A percentile compares a stretch with the other conserved stretches of the same genome.
phyloP scores from a whole-genome alignment of 1,140 invertebrate species.

The Archivesica marissinica region DNA sequence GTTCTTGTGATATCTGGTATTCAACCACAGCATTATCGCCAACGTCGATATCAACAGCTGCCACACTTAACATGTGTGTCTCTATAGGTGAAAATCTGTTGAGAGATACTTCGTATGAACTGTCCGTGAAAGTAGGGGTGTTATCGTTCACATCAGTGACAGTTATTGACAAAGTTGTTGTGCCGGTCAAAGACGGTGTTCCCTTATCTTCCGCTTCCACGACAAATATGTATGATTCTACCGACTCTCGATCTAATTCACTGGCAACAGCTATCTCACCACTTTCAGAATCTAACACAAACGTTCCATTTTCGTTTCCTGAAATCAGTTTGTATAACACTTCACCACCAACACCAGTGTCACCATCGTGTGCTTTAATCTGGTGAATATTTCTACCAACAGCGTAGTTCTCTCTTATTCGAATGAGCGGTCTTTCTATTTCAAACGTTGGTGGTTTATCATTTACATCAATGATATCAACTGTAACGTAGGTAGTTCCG shows the following conservation, averaged over 20 bases:
- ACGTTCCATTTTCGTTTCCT: constrained; percentile 26
- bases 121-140: constrained; percentile 29
- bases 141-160: constrained; percentile 56
- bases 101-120: neutral
- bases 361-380: constrained; percentile 41
- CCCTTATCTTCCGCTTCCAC: constrained; percentile 49
- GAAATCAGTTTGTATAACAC: constrained; percentile 20
- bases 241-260: constrained; percentile 49
- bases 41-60: constrained; percentile 26
- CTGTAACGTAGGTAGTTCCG: constrained; percentile 14
- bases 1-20: constrained; percentile 33
- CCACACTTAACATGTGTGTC: constrained; percentile 18
- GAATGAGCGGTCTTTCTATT: neutral
- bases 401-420: constrained; percentile 26
- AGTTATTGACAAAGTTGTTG: neutral
- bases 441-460: constrained; percentile 46
- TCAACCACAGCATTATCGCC: constrained; percentile 19
- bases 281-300: constrained; percentile 34
- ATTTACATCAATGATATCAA: constrained; percentile 50
- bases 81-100: constrained; percentile 11
- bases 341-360: constrained; percentile 37
- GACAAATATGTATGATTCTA: neutral
- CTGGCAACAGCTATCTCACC: constrained; percentile 23
- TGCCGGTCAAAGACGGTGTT: constrained; percentile 2
- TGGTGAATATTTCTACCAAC: constrained; percentile 15